Base-by-base conservation (phyloP, 2,888 invertebrate species). In the Taphrorychus bicolor region DNA sequence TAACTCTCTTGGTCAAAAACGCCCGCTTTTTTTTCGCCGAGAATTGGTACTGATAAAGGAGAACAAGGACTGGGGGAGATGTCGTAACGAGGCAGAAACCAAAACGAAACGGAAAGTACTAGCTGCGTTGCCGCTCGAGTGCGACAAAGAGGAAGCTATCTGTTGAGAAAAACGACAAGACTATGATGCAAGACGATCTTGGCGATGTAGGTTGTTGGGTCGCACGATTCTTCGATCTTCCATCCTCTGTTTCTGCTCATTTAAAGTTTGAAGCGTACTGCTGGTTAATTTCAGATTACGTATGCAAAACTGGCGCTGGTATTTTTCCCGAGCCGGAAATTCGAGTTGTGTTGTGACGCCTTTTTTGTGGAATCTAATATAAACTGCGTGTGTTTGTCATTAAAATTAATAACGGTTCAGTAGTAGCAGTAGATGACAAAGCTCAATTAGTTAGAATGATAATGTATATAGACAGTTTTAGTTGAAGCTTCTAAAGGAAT, bases 151-250 rank as follows among this genome's bases (percentile, higher is more conserved):
- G 32, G 32, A 32, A 32, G 11, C 32, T 32, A 32, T 32, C 11
- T 32, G 32, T 32, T 16, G 7, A 48, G 52, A 45, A 59, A 51
- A 57, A 51, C 19, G 54, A 54, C 42, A 56, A 49, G 45, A 9
- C 14, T 18, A 71, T 80, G 78, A 78, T 76, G 79, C 76, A 79
- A 79, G 75, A 77, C 76, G 75, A 78, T 77, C 77, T 77, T 77
- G 76, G 76, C 73, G 76, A 78, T 79, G 79, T 79, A 78, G 79
- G 79, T 79, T 79, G 78, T 74, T 76, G 76, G 77, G 77, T 78
- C 78, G 78, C 42, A 17, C 45, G 45, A 45, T 45, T 32, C 32
- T 32, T 32, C 32, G 32, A 32, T 32, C 32, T 32, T 32, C 32
- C 11, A 32, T 32, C 3, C 32, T 32, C 32, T 32, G 32, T 32